Base-by-base conservation (phyloP, 2,113 vertebrate species). In the Regulus satrapa region DNA sequence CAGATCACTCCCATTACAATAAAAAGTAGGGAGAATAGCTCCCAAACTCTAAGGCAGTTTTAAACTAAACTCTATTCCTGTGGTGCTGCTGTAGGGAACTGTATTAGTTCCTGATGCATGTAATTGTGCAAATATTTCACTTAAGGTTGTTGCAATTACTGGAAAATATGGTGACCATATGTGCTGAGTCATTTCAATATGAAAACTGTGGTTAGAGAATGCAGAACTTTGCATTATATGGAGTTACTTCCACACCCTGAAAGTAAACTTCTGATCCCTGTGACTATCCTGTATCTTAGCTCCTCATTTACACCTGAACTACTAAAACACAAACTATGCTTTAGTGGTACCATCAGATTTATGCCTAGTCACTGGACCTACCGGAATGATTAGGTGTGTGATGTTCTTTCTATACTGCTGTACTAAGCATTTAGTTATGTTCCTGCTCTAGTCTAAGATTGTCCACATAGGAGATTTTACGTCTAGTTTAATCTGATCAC, bases 121-220 rank as follows among this genome's bases (percentile, higher is more conserved):
- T 52, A 18, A 66, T 83, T 93, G 86, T 69, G 82, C 49, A 94
- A 95, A 78, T 92, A 78, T 88, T 94, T 93, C n/a, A 72, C 78
- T 72, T 88, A 41, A 43, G 31, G 66, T n/a, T 87, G 56, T 82
- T 92, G 88, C 75, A 96, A 43, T 93, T 95, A 95, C 92, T 95
- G 95, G 92, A 90, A 93, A 77, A 83, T 23, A 76, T 2, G 23
- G 62, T 92, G 82, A 19, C 31, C 25, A 8, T 67, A n/a, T 40
- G 34, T 71, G 75, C 55, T 4, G 46, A 93, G 72, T 93, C 85
- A 86, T 63, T 80, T 85, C 6, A 1, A 18, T 77, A 69, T 86
- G 79, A 55, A 88, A 92, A 92, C 20, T 55, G 62, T 62, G 78
- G 96, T 69, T 79, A 23, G 73, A 83, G 75, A 79, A 93, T 73